Conservation (phyloP, 53 echinoderm and acorn worm species). For the Echinarachnius parma region DNA sequence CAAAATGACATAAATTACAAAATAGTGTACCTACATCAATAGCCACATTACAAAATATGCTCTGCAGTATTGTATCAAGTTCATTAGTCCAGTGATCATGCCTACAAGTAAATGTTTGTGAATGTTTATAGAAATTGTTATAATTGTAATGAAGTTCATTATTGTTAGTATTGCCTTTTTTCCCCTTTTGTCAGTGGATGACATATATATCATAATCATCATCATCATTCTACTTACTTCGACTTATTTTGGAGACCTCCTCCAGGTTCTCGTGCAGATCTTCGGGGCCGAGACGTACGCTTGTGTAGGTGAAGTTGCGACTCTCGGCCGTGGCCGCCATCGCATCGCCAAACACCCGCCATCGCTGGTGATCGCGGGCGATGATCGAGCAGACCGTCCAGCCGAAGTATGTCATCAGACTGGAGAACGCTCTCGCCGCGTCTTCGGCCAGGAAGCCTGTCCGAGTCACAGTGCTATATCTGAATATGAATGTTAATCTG, state of each 20-base stretch:
- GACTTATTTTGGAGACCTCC: constrained; percentile 1
- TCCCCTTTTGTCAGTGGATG: background rate
- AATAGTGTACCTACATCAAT: too few relatives aligned
- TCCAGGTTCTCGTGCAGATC: background rate
- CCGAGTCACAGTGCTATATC: constrained; percentile 28
- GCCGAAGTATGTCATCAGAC: constrained; percentile 3
- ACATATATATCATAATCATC: too few relatives aligned
- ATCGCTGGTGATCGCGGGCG: constrained; percentile 1
- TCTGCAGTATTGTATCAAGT: too few relatives aligned
- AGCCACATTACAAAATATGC: too few relatives aligned
- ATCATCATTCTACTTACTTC: constrained; percentile 39
- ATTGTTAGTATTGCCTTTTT: background rate
- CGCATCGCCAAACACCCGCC: constrained; percentile 16
- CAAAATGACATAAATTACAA: too few relatives aligned
- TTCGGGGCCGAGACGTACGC: background rate
- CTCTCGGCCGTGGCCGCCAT: background rate
- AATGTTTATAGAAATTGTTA: too few relatives aligned
- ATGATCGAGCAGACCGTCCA: constrained; percentile 20
- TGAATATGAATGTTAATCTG: too few relatives aligned
- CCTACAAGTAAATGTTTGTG: too few relatives aligned
- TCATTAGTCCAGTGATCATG: too few relatives aligned
- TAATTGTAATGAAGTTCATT: too few relatives aligned
- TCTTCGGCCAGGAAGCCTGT: constrained; percentile 14
- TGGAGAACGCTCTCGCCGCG: background rate
- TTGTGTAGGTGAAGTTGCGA: constrained; percentile 9